A percentile compares a stretch with the other conserved stretches of the same genome.
Conservation (phyloP, 2,888 invertebrate species). For the Cabera pusaria region DNA sequence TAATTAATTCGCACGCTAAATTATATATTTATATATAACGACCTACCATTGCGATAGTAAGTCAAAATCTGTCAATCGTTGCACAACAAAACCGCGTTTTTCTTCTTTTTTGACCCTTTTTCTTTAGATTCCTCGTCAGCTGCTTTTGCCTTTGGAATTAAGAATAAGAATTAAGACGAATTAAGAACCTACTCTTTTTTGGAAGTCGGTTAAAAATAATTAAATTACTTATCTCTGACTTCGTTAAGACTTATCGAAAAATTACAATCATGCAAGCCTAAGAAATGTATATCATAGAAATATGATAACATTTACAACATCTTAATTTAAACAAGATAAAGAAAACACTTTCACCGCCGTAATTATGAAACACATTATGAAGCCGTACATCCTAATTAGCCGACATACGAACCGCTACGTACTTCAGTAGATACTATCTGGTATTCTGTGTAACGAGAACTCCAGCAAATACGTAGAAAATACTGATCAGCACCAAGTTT, state of each 20-base stretch:
- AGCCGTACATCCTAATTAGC: slow-evolving; percentile 19
- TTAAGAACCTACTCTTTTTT: too few relatives aligned
- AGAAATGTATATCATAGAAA: too few relatives aligned
- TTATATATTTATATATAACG: too few relatives aligned
- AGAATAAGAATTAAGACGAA: too few relatives aligned
- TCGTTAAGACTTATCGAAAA: too few relatives aligned
- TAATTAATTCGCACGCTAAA: too few relatives aligned
- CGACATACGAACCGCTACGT: slow-evolving; percentile 20
- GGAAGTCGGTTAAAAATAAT: too few relatives aligned
- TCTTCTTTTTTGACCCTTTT: slow-evolving; percentile 53
- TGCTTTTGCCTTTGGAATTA: slow-evolving; percentile 26
- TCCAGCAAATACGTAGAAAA: slow-evolving; percentile 29
- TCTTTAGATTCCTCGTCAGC: slow-evolving; percentile 38
- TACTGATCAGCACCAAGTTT: slow-evolving; percentile 33
- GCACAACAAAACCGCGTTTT: slow-evolving; percentile 64
- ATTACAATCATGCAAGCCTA: too few relatives aligned
- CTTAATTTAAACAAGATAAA: too few relatives aligned
- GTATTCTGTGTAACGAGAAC: slow-evolving; percentile 26
- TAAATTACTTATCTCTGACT: too few relatives aligned
- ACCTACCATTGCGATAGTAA: slow-evolving; percentile 67
- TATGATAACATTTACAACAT: too few relatives aligned
- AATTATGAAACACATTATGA: slow-evolving; percentile 19
- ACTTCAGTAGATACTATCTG: too few relatives aligned
- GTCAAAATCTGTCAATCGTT: slow-evolving; percentile 69
- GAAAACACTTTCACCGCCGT: slow-evolving; percentile 6